These are phyloP conservation scores for Yasuhikotakia modesta DNA, from an alignment of 2,797 vertebrate species.

Conservation along the genomic window DNA sequence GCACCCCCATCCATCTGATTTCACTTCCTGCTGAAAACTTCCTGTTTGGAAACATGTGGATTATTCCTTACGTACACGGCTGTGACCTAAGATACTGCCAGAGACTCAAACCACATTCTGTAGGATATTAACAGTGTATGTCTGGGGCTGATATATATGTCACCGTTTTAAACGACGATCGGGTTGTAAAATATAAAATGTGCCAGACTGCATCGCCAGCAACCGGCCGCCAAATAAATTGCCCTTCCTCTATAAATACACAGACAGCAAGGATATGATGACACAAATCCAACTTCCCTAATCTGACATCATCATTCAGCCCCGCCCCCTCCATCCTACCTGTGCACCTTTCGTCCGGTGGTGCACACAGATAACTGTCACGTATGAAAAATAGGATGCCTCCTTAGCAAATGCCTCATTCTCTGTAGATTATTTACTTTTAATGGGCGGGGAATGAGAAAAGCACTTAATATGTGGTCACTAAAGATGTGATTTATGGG, in stretches of 20 bases:
- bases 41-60: constrained; percentile 22
- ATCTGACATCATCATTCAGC: constrained; percentile 64
- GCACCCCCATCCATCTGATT: constrained; percentile 52
- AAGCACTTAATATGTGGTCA: constrained; percentile 80
- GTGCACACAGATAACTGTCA: constrained; percentile 75
- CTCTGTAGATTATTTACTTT: constrained; percentile 79
- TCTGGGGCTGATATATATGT: constrained; percentile 3
- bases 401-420: constrained; percentile 72
- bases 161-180: constrained; percentile 29
- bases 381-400: constrained; percentile 70
- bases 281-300: constrained; percentile 2
- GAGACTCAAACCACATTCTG: constrained; percentile 25
- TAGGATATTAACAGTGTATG: constrained; percentile 28
- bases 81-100: constrained; percentile 29
- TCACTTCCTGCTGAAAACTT: constrained; percentile 13
- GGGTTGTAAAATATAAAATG: constrained; percentile 30
- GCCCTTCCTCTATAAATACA: constrained; percentile 22
- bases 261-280: background rate
- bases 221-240: constrained; percentile 29
- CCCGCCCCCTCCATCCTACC: constrained; percentile 49
- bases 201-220: constrained; percentile 15
- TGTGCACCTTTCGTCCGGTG: constrained; percentile 59
- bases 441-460: constrained; percentile 74
- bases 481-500: constrained; percentile 77
- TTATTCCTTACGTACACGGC: constrained; percentile 17